phyloP scores from a whole-genome alignment of 2,888 invertebrate genomes.

The Teleiodes luculella region DNA sequence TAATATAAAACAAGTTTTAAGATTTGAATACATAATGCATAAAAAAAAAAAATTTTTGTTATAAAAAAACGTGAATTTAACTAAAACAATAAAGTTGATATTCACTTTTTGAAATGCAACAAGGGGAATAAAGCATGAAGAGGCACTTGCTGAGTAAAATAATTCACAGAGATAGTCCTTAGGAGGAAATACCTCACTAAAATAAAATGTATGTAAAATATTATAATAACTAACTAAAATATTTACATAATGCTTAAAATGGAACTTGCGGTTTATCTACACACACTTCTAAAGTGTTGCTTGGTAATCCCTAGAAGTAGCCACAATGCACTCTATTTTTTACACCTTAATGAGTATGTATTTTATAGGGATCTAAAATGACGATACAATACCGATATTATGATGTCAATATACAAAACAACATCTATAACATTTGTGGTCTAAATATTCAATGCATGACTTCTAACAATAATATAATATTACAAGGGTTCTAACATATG shows the following conservation, averaged over 20 bases:
- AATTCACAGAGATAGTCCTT: slow-evolving; percentile 45
- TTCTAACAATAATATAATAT: slow-evolving; percentile 24
- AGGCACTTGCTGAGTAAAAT: slow-evolving; percentile 57
- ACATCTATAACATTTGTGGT: slow-evolving; percentile 26
- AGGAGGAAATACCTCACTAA: slow-evolving; percentile 49
- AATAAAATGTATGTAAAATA: no score
- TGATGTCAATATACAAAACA: slow-evolving; percentile 29
- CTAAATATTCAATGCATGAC: slow-evolving; percentile 15
- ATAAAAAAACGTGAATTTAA: background rate
- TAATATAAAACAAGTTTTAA: background rate
- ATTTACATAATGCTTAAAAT: slow-evolving; percentile 58
- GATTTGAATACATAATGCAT: background rate
- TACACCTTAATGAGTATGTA: slow-evolving; percentile 58
- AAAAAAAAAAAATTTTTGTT: background rate
- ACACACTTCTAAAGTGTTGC: slow-evolving; percentile 60
- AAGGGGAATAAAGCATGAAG: slow-evolving; percentile 34
- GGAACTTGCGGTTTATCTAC: slow-evolving; percentile 57
- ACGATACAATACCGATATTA: slow-evolving; percentile 27
- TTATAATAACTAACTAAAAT: slow-evolving; percentile 40
- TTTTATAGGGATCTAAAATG: slow-evolving; percentile 28
- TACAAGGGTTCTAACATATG: slow-evolving; percentile 30
- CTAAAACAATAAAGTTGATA: background rate
- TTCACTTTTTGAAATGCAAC: slow-evolving; percentile 21
- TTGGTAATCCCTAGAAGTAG: slow-evolving; percentile 44
- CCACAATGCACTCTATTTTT: slow-evolving; percentile 61